Base-by-base conservation (phyloP, 2,888 invertebrate species). In the Drosophila nigricruria region DNA sequence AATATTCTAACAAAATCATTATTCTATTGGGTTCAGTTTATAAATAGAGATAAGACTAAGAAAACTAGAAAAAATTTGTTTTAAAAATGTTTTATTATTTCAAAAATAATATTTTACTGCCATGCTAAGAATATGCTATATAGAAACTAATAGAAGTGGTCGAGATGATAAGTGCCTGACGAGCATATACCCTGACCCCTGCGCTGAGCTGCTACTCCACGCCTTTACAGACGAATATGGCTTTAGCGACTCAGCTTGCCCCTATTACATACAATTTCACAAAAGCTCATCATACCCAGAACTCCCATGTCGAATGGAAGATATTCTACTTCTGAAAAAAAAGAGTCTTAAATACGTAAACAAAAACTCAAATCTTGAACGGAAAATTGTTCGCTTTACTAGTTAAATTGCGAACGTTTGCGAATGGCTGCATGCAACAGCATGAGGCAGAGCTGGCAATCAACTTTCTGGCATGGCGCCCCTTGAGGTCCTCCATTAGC, bases 401-500 rank as follows among this genome's bases (percentile, higher is more conserved):
- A 18, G 27, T 12, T 5, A 16, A 30, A 30, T 30, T 14, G 9
- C 5, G 1, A 14, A 5, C 14, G 25, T 38, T 53, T n/a, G 20
- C 32, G 1, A 10, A 34, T 20, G 20, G 32, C 20, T 50, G 20
- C 40, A 42, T 40, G 56, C 8, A 59, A 50, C 38, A 67, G 49
- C 57, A 64, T 23, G 30, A 38, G 45, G 0, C n/a, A 12, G 8
- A 34, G 18, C 38, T 49, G 27, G 54, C 52, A 69, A 53, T 61
- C 59, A 73, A 59, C 47, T 73, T 73, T 73, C 57, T 52, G 38
- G 52, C 52, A 30, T 20, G 52, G n/a, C n/a, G 34, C 34, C 58
- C 50, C 73, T 43, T 25, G 40, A 23, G 54, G 59, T 34, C 10
- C 30, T 36, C 60, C 73, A 72, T 72, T 72, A 72, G 73, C 45